phyloP scores from a whole-genome alignment of 2,888 invertebrate genomes.

The Sclerodermus sp. region DNA sequence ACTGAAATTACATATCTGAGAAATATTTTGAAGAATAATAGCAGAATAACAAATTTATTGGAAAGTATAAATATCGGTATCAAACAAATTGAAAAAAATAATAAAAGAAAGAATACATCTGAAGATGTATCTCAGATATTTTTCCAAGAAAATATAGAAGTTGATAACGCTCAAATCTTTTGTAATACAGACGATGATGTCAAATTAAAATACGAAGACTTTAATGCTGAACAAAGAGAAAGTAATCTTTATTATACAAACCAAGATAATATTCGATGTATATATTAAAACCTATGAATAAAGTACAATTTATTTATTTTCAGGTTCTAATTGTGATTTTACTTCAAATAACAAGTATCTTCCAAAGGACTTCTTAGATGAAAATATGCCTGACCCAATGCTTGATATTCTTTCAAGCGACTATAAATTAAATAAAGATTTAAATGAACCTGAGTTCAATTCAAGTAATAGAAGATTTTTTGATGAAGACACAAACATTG shows the following conservation, averaged over 20 bases:
- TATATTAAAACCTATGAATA: too few relatives aligned
- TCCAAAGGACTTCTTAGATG: not conserved
- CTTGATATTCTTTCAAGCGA: not conserved
- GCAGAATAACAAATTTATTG: constrained; percentile 60
- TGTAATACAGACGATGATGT: too few relatives aligned
- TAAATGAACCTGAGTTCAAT: constrained; percentile 13
- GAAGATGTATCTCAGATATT: not conserved
- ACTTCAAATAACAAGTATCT: not conserved
- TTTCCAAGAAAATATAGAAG: not conserved
- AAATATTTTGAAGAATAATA: constrained; percentile 62
- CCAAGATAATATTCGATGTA: too few relatives aligned
- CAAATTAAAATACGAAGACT: too few relatives aligned
- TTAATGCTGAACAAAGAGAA: too few relatives aligned
- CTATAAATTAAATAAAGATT: constrained; percentile 4
- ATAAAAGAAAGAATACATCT: too few relatives aligned
- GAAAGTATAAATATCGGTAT: constrained; percentile 54
- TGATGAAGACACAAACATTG: constrained; percentile 20
- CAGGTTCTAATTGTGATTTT: constrained; percentile 16
- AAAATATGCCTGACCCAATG: not conserved
- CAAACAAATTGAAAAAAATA: constrained; percentile 8
- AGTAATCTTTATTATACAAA: too few relatives aligned
- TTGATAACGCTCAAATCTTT: too few relatives aligned
- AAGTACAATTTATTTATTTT: constrained; percentile 3
- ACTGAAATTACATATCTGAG: constrained; percentile 63
- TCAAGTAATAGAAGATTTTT: constrained; percentile 13